phyloP scores from a whole-genome alignment of 2,888 invertebrate species.

The Microplitis manilae region DNA sequence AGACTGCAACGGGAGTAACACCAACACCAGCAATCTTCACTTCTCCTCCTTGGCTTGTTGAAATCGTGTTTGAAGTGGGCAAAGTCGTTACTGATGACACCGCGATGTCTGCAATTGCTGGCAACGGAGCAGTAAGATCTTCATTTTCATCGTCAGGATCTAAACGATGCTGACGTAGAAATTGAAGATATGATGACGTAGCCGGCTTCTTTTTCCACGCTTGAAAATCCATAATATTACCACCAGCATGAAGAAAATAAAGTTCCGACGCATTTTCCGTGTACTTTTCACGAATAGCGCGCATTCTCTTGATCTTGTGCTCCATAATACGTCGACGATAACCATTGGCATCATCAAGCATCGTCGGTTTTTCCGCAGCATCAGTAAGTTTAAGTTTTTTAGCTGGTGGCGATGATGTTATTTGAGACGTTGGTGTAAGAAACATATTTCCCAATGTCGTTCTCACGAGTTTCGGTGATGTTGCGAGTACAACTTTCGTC shows the following conservation, averaged over 20 bases:
- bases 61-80: slow-evolving; percentile 33
- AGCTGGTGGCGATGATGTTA: slow-evolving; percentile 69
- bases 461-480: slow-evolving; percentile 67
- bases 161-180: slow-evolving; percentile 82
- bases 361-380: slow-evolving; percentile 66
- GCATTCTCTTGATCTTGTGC: slow-evolving; percentile 80
- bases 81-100: slow-evolving; percentile 39
- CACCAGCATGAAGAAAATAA: slow-evolving; percentile 89
- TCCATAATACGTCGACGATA: slow-evolving; percentile 80
- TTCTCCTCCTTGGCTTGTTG: slow-evolving; percentile 72
- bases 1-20: slow-evolving; percentile 76
- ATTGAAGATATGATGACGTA: slow-evolving; percentile 81
- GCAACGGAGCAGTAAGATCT: slow-evolving; percentile 64
- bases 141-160: slow-evolving; percentile 76
- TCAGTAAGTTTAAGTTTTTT: slow-evolving; percentile 72
- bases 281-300: slow-evolving; percentile 81
- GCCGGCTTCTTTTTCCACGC: slow-evolving; percentile 88
- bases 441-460: slow-evolving; percentile 70
- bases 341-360: slow-evolving; percentile 51
- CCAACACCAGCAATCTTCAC: slow-evolving; percentile 77
- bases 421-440: slow-evolving; percentile 59
- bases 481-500: slow-evolving; percentile 67
- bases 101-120: slow-evolving; percentile 52
- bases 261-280: slow-evolving; percentile 87
- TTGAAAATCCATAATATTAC: slow-evolving; percentile 90